Evolutionary conservation across 2,888 invertebrate species (phyloP).

Genomic region (Cacoxenus indagator): DNA sequence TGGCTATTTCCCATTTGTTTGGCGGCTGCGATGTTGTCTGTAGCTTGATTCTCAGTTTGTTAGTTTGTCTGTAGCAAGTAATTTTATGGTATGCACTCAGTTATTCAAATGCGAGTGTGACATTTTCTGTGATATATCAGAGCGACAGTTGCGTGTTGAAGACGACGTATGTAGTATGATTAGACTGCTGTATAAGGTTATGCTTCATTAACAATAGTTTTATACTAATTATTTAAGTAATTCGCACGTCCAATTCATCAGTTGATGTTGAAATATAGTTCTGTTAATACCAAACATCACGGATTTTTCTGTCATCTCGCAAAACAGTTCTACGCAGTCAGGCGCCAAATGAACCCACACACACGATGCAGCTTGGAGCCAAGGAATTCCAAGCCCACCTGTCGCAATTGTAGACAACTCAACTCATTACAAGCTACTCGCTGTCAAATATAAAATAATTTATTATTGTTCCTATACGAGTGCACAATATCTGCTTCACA

Average conservation of each 20-base stretch:
- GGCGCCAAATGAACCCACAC: not conserved
- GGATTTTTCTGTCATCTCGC: not conserved
- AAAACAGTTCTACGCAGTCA: not conserved
- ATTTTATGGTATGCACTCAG: slow-evolving; percentile 23
- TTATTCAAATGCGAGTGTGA: not conserved
- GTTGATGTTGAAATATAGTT: too few relatives aligned
- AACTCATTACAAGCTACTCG: slow-evolving; percentile 41
- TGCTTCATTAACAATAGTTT: not conserved
- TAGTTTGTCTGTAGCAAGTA: slow-evolving; percentile 13
- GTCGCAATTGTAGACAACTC: slow-evolving; percentile 8
- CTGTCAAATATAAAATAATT: slow-evolving; percentile 60
- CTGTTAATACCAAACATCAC: not conserved
- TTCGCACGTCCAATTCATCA: too few relatives aligned
- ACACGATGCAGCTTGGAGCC: not conserved
- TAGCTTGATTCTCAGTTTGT: slow-evolving; percentile 13
- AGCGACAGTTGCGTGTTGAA: slow-evolving; percentile 1
- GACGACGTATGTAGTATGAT: not conserved
- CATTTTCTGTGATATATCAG: slow-evolving; percentile 8
- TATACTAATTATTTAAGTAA: too few relatives aligned
- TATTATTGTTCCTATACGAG: slow-evolving; percentile 42
- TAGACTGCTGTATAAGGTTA: not conserved
- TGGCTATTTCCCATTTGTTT: not conserved
- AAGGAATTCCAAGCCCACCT: not conserved
- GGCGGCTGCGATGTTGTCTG: not conserved
- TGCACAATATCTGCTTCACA: slow-evolving; percentile 31